Percentiles rank a stretch among this genome's conserved stretches.
Conservation (phyloP, 1,140 invertebrate species). For the Heliconius hermathena region DNA sequence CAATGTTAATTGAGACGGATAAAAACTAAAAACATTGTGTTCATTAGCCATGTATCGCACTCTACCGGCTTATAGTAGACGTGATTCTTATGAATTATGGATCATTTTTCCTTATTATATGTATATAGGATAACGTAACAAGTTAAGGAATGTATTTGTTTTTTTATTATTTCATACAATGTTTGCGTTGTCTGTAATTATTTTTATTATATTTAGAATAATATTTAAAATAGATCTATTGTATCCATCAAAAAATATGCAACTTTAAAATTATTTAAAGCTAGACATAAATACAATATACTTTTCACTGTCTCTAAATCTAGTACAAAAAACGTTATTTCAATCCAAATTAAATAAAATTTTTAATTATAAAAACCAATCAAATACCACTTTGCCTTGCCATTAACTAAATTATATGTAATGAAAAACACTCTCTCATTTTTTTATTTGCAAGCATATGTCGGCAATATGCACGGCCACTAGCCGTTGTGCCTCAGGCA, state of each 20-base stretch:
- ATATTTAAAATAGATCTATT: not conserved
- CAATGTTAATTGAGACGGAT: slow-evolving; percentile 37
- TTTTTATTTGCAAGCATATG: slow-evolving; percentile 40
- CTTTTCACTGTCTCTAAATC: not conserved
- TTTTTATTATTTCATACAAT: not conserved
- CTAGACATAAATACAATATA: no score
- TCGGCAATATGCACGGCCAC: slow-evolving; percentile 28
- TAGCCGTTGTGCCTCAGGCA: slow-evolving; percentile 50
- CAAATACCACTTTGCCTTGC: not conserved
- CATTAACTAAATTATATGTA: slow-evolving; percentile 13
- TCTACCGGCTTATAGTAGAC: slow-evolving; percentile 6
- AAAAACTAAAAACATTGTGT: slow-evolving; percentile 34
- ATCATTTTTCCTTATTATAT: slow-evolving; percentile 3
- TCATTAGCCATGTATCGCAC: slow-evolving; percentile 22
- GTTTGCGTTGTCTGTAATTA: not conserved
- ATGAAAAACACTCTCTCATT: slow-evolving; percentile 1
- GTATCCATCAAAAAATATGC: not conserved
- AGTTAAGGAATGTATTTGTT: not conserved
- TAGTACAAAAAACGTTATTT: not conserved
- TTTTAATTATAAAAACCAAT: not conserved
- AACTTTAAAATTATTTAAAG: no score
- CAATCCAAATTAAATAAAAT: not conserved
- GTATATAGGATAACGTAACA: not conserved
- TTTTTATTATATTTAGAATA: no score
- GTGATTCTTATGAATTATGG: slow-evolving; percentile 15